Evolutionary conservation across 2,888 invertebrate genomes (phyloP).

Genomic region (Cosmia trapezina): DNA sequence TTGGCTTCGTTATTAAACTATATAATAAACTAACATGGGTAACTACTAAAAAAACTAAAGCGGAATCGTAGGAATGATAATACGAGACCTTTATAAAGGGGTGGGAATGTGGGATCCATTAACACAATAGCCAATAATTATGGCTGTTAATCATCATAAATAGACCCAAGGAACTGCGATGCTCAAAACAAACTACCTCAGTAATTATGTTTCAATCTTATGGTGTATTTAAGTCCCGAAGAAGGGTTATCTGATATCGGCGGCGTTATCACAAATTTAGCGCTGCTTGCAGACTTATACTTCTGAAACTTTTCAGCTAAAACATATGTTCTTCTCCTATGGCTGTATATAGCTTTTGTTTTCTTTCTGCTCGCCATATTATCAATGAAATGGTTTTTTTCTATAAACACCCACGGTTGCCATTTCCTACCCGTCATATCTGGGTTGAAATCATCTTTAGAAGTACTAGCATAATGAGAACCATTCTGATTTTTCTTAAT

Average conservation of each 20-base stretch:
- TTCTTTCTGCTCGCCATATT: conserved; percentile 86
- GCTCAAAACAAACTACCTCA: conserved; percentile 70
- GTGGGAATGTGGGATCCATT: conserved; percentile 81
- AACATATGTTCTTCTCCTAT: conserved; percentile 83
- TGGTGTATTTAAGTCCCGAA: conserved; percentile 85
- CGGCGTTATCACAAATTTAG: conserved; percentile 85
- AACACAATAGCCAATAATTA: conserved; percentile 59
- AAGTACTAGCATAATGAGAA: conserved; percentile 86
- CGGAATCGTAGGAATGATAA: conserved; percentile 81
- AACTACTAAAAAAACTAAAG: conserved; percentile 76
- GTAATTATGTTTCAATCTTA: conserved; percentile 84
- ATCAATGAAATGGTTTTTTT: conserved; percentile 85
- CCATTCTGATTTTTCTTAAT: conserved; percentile 87
- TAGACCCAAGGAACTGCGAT: conserved; percentile 62
- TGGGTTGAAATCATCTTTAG: conserved; percentile 80
- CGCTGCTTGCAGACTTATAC: conserved; percentile 82
- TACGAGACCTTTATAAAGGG: conserved; percentile 73
- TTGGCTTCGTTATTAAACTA: conserved; percentile 82
- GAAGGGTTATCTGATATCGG: conserved; percentile 76
- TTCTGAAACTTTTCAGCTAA: conserved; percentile 84
- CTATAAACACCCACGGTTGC: conserved; percentile 89
- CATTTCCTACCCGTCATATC: conserved; percentile 88
- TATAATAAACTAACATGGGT: conserved; percentile 80
- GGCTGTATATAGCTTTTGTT: conserved; percentile 82
- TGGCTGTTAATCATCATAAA: conserved; percentile 59